Percentiles rank a stretch among this genome's conserved stretches.
These are phyloP conservation scores for Thamnaconus septentrionalis DNA, from an alignment of 2,113 vertebrate genomes.

Conservation along the genomic window DNA sequence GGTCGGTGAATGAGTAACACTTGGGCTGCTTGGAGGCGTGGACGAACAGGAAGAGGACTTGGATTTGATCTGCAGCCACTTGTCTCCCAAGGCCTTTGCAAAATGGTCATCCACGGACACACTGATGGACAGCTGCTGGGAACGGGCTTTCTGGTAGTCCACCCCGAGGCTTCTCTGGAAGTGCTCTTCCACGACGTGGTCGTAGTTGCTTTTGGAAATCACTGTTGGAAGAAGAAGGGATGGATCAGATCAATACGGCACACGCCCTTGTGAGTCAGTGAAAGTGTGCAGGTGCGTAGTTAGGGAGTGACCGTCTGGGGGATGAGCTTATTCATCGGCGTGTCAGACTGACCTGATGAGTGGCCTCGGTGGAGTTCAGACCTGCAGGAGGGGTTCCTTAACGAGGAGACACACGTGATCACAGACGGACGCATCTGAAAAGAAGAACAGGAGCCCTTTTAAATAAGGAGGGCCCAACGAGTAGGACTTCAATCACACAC, in stretches of 20 bases:
- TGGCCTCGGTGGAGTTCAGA: slow-evolving; percentile 51
- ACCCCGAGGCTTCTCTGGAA: slow-evolving; percentile 79
- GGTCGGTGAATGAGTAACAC: slow-evolving; percentile 66
- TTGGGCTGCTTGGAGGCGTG: slow-evolving; percentile 72
- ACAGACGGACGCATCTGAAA: slow-evolving; percentile 79
- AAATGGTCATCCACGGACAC: slow-evolving; percentile 83
- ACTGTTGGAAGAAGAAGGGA: slow-evolving; percentile 43
- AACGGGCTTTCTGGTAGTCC: slow-evolving; percentile 65
- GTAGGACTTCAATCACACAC: no score
- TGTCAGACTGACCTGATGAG: slow-evolving; percentile 65
- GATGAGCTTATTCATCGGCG: slow-evolving; percentile 3
- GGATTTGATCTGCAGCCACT: slow-evolving; percentile 78
- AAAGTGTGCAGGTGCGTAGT: neutral
- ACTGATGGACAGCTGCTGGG: slow-evolving; percentile 74
- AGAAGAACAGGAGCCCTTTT: neutral
- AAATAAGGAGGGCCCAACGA: neutral
- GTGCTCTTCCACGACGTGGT: slow-evolving; percentile 79
- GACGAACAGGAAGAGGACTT: slow-evolving; percentile 75
- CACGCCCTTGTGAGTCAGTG: slow-evolving; percentile 48
- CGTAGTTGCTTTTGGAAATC: slow-evolving; percentile 63
- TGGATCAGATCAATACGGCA: slow-evolving; percentile 18
- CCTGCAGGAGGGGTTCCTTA: slow-evolving; percentile 55
- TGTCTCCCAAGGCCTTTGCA: slow-evolving; percentile 80
- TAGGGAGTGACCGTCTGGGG: slow-evolving; percentile 32
- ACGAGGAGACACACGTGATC: slow-evolving; percentile 77